Evolutionary conservation across 2,797 vertebrate species (phyloP).

Genomic region (Lophius americanus): DNA sequence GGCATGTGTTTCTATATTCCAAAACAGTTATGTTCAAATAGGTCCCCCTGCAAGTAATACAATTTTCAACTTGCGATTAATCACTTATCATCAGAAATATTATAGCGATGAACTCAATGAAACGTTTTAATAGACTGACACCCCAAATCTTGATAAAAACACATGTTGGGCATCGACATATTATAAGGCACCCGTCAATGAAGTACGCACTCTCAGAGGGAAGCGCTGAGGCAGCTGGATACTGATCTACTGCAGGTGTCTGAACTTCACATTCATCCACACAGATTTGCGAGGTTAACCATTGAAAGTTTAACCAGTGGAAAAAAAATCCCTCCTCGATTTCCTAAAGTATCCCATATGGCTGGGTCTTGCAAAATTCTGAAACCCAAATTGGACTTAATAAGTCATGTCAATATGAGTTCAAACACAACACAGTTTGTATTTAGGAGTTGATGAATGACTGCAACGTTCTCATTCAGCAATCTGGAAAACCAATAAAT

Average conservation of each 20-base stretch:
- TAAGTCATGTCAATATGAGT: constrained; percentile 54
- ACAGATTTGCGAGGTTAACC: constrained; percentile 31
- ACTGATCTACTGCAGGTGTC: constrained; percentile 47
- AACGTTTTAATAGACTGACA: no score
- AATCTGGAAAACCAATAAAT: constrained; percentile 57
- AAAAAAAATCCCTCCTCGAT: constrained; percentile 36
- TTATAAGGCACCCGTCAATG: neutral
- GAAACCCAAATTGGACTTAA: constrained; percentile 47
- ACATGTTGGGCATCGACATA: neutral
- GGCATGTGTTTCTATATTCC: no score
- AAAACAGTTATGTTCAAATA: no score
- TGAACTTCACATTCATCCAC: constrained; percentile 24
- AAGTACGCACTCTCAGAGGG: neutral
- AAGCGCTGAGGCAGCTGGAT: constrained; percentile 32
- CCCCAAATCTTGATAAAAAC: neutral
- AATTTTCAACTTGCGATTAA: no score
- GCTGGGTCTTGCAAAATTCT: constrained; percentile 45
- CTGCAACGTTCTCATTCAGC: constrained; percentile 50
- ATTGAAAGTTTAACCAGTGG: constrained; percentile 35
- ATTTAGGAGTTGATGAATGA: constrained; percentile 58
- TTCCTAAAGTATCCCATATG: constrained; percentile 43
- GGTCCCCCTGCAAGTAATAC: no score
- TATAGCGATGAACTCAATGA: no score
- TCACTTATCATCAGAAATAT: no score
- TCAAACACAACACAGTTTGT: constrained; percentile 46